Conservation (phyloP, 2,797 vertebrate genomes). For the Protosalanx chinensis region DNA sequence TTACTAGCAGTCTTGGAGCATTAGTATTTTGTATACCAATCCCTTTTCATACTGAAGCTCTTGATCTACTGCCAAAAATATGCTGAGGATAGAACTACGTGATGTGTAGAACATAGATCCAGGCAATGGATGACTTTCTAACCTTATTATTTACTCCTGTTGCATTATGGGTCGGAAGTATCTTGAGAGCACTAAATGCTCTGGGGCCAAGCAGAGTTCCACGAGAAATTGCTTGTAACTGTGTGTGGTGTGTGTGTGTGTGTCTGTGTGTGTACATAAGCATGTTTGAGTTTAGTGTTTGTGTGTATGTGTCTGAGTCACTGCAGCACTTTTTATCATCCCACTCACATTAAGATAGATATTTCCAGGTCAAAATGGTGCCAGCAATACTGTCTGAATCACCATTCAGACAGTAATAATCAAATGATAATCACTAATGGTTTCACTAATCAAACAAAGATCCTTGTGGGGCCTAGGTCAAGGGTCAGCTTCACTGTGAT, state of each 20-base stretch:
- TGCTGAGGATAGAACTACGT: neutral
- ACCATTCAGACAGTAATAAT: slow-evolving; percentile 39
- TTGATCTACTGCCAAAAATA: neutral
- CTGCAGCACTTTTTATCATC: slow-evolving; percentile 15
- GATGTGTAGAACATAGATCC: neutral
- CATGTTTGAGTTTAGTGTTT: neutral
- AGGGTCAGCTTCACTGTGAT: slow-evolving; percentile 18
- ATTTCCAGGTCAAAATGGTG: slow-evolving; percentile 32
- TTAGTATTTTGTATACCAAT: neutral
- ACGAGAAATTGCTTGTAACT: slow-evolving; percentile 6
- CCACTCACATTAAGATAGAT: slow-evolving; percentile 32
- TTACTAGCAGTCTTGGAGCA: neutral
- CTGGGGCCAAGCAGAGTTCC: slow-evolving; percentile 6
- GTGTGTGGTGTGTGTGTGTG: neutral
- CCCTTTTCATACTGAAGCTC: neutral
- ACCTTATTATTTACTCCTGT: neutral
- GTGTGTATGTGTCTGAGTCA: slow-evolving; percentile 13
- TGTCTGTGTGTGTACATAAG: neutral
- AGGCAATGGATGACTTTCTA: neutral
- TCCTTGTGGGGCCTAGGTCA: slow-evolving; percentile 15
- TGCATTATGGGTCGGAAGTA: neutral
- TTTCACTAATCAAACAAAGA: slow-evolving; percentile 52
- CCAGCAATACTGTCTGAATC: slow-evolving; percentile 22
- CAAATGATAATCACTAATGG: too few relatives aligned
- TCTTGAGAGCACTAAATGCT: slow-evolving; percentile 8